phyloP scores from a whole-genome alignment of 2,888 invertebrate genomes.

The Vanessa cardui region DNA sequence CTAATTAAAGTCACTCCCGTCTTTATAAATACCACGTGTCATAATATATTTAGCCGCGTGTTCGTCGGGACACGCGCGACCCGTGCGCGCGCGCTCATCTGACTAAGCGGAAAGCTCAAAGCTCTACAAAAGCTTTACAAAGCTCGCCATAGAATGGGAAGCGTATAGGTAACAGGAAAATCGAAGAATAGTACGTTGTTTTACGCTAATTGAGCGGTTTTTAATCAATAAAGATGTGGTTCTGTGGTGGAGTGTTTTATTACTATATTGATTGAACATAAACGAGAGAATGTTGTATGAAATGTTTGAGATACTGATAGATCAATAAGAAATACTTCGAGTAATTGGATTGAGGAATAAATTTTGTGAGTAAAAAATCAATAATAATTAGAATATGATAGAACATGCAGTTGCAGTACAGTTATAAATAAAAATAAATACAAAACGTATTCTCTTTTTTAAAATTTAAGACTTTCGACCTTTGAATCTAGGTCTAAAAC shows the following conservation, averaged over 20 bases:
- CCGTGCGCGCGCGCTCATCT: slow-evolving; percentile 72
- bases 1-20: slow-evolving; percentile 38
- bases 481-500: slow-evolving; percentile 6
- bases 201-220: slow-evolving; percentile 33
- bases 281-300: background rate
- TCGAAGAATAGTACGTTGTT: slow-evolving; percentile 34
- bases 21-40: slow-evolving; percentile 26
- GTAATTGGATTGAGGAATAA: no score
- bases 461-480: background rate
- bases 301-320: no score
- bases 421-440: background rate
- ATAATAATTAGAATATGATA: background rate
- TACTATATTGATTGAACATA: background rate
- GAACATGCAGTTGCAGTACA: background rate
- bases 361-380: no score
- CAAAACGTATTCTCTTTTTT: background rate
- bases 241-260: background rate
- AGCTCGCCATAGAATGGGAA: slow-evolving; percentile 29
- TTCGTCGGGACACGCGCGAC: slow-evolving; percentile 55
- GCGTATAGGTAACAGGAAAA: slow-evolving; percentile 34
- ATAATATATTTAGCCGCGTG: slow-evolving; percentile 25
- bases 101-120: slow-evolving; percentile 75
- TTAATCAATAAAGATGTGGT: slow-evolving; percentile 35
- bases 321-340: no score
- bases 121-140: slow-evolving; percentile 50